phyloP scores from a whole-genome alignment of 92 coral and sea anemone genomes.

The Zoanthus gigantus region DNA sequence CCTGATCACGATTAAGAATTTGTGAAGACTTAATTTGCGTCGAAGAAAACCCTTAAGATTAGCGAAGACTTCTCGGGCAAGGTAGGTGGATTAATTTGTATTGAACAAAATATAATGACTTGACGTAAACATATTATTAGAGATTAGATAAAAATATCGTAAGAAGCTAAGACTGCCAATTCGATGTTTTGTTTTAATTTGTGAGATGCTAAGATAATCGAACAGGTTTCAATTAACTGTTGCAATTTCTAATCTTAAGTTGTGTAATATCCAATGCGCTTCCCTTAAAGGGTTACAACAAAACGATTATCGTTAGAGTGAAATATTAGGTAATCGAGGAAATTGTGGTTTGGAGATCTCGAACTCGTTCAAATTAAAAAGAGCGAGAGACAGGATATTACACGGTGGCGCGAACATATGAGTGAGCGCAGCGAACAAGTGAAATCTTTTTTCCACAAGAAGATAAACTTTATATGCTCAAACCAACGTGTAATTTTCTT shows the following conservation, averaged over 20 bases:
- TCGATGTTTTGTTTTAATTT: neutral
- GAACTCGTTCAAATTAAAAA: neutral
- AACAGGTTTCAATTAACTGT: neutral
- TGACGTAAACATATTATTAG: neutral
- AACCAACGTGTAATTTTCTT: too few relatives aligned
- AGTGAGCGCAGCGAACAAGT: too few relatives aligned
- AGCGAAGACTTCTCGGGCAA: neutral
- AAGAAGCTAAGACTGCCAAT: neutral
- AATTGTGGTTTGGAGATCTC: neutral
- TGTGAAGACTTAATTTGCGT: neutral
- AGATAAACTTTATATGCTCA: too few relatives aligned
- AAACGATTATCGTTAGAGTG: neutral
- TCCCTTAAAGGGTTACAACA: neutral
- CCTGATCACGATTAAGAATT: too few relatives aligned
- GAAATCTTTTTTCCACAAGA: too few relatives aligned
- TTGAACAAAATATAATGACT: neutral
- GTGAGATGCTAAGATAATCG: neutral
- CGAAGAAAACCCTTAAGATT: neutral
- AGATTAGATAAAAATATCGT: neutral
- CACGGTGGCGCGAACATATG: too few relatives aligned
- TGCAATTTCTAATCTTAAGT: too few relatives aligned
- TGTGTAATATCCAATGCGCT: neutral
- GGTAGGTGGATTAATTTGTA: neutral
- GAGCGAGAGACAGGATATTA: too few relatives aligned
- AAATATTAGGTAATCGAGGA: neutral